Percentiles rank a stretch among this genome's conserved stretches.
Evolutionary conservation across 2,113 vertebrate species (phyloP).

Genomic region (Lophochroa leadbeateri): DNA sequence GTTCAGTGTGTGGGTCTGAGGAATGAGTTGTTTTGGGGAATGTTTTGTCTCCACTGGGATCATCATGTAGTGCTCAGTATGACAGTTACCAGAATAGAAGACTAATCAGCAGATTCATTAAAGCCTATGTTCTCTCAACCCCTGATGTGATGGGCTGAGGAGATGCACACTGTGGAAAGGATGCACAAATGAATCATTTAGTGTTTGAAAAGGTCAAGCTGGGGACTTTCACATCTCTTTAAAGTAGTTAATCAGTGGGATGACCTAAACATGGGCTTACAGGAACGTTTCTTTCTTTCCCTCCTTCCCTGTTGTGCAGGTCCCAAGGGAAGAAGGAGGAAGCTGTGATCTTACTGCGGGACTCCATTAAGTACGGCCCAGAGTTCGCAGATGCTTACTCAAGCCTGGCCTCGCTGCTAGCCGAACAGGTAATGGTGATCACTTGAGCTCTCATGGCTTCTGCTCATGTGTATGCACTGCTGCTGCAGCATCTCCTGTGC

Average conservation of each 20-base stretch:
- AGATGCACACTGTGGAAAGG: neutral
- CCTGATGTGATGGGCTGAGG: neutral
- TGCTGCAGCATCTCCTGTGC: neutral
- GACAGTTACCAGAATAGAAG: neutral
- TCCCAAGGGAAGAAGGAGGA: slow-evolving; percentile 87
- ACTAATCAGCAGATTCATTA: neutral
- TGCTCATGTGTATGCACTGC: accelerated
- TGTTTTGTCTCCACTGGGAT: neutral
- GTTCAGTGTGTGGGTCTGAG: neutral
- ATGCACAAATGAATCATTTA: neutral
- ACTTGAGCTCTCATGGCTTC: accelerated
- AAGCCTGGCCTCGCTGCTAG: slow-evolving; percentile 90
- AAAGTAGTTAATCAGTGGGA: neutral
- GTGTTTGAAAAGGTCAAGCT: neutral
- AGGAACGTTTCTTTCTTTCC: neutral
- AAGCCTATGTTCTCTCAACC: neutral
- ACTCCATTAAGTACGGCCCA: slow-evolving; percentile 87
- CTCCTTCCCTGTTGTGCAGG: slow-evolving; percentile 62
- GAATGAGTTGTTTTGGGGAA: neutral
- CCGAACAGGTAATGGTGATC: slow-evolving; percentile 84
- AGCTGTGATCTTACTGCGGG: slow-evolving; percentile 82
- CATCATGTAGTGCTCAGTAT: neutral
- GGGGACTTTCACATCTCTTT: neutral
- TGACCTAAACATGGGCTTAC: slow-evolving; percentile 10
- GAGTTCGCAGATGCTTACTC: slow-evolving; percentile 96